Base-by-base conservation (phyloP, 2,113 vertebrate species). In the Coturnix japonica region DNA sequence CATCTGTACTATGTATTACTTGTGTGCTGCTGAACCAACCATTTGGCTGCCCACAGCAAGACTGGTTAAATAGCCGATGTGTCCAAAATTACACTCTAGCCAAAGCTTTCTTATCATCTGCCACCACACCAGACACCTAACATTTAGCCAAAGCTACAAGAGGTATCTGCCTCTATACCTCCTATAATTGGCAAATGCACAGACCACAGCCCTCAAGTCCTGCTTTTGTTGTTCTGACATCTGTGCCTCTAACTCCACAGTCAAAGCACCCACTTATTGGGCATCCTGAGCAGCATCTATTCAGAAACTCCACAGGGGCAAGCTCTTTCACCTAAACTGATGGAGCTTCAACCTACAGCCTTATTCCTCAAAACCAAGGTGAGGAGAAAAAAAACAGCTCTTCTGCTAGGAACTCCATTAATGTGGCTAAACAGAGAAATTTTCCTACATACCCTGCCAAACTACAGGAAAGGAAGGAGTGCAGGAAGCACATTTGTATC, bases 31-130 rank as follows among this genome's bases (percentile, higher is more conserved):
- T 76, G 22, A 37, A 83, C 46, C 82, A 76, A 63, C 63, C 60
- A 41, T 67, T 22, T 9, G 37, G 26, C n/a, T 21, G 8, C 3
- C 26, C 7, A 0, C 4, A 71, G 31, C 6, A 0, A 43, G 13
- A 4, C 30, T 2, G 6, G 30, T 75, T 59, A 81, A 75, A 89
- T 75, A 43, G 33, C 39, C 81, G 81, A 76, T 5, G 51, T 4
- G 30, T 3, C 44, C 28, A 54, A 11, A 33, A 51, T 10, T 26
- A 51, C 33, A 37, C 30, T 39, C 23, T 1, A 35, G 31, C 35
- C 31, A 87, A 78, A 72, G 1, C 35, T n/a, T 61, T 44, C 43
- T 49, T 53, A 22, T 8, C 49, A 43, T 85, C 61, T 71, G 37
- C 11, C 33, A 70, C 14, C 31, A 49, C 2, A 0, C 0, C 15